Percentiles rank a stretch among this genome's conserved stretches.
phyloP scores from a whole-genome alignment of 1,140 invertebrate species.

The Lerema accius region DNA sequence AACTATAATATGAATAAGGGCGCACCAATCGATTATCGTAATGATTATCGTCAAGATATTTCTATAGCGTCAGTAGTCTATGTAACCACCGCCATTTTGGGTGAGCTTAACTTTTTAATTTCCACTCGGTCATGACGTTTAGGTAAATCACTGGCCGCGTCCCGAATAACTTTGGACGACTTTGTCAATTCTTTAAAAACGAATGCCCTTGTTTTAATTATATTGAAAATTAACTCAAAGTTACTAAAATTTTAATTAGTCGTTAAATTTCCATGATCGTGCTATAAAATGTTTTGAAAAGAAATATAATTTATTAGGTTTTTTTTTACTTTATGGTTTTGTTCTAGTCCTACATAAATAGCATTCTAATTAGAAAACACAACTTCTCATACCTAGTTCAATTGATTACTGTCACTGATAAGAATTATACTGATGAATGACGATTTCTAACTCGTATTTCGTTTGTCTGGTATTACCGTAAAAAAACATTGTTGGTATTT shows the following conservation, averaged over 20 bases:
- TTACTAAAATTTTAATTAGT: too few relatives aligned
- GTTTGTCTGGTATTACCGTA: too few relatives aligned
- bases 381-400: too few relatives aligned
- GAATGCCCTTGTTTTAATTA: conserved; percentile 28
- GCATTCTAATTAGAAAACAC: not conserved
- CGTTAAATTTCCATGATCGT: too few relatives aligned
- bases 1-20: too few relatives aligned
- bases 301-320: too few relatives aligned
- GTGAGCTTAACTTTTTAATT: conserved; percentile 68
- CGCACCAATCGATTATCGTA: too few relatives aligned
- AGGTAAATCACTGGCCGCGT: conserved; percentile 31
- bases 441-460: too few relatives aligned
- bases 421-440: too few relatives aligned
- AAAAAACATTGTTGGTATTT: not conserved
- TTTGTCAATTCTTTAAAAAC: conserved; percentile 35
- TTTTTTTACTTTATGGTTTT: too few relatives aligned
- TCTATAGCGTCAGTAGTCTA: conserved; percentile 1
- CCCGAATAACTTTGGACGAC: conserved; percentile 27
- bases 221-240: not conserved
- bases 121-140: conserved; percentile 52
- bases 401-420: too few relatives aligned
- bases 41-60: not conserved
- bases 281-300: too few relatives aligned
- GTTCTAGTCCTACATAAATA: not conserved
- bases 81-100: conserved; percentile 63